These are phyloP conservation scores for Ephestia elutella DNA, from an alignment of 1,140 invertebrate species.

Conservation along the genomic window DNA sequence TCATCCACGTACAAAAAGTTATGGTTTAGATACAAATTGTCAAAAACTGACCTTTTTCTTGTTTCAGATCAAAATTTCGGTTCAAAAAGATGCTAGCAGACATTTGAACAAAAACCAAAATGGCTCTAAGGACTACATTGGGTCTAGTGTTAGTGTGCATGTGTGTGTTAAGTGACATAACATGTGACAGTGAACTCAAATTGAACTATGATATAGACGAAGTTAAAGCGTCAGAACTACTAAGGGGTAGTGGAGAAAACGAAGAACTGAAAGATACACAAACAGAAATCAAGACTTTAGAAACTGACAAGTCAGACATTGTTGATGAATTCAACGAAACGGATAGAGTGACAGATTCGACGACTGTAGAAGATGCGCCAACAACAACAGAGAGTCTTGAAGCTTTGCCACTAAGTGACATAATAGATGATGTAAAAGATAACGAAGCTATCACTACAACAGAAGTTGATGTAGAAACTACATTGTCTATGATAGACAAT, in stretches of 20 bases:
- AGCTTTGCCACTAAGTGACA: not conserved
- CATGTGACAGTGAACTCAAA: slow-evolving; percentile 10
- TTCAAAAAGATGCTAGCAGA: not conserved
- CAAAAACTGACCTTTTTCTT: not conserved
- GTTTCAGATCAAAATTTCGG: not conserved
- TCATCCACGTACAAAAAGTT: too few relatives aligned
- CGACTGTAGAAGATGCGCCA: slow-evolving; percentile 3
- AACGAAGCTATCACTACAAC: slow-evolving; percentile 21
- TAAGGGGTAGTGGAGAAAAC: slow-evolving; percentile 15
- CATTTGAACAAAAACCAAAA: slow-evolving; percentile 1
- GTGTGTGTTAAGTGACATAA: slow-evolving; percentile 4
- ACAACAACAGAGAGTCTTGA: slow-evolving; percentile 6
- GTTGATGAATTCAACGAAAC: not conserved
- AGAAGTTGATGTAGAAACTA: slow-evolving; percentile 16
- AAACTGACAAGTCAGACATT: not conserved
- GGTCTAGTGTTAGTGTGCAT: not conserved
- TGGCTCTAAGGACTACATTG: slow-evolving; percentile 5
- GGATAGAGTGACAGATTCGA: not conserved
- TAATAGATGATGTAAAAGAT: slow-evolving; percentile 4
- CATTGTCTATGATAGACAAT: slow-evolving; percentile 29
- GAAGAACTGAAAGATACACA: slow-evolving; percentile 8
- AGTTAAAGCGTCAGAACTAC: not conserved
- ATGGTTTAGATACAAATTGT: not conserved
- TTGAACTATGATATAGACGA: slow-evolving; percentile 11
- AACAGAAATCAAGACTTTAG: not conserved